These are phyloP conservation scores for Phylloscopus collybita DNA, from an alignment of 2,797 vertebrate species.

Conservation along the genomic window DNA sequence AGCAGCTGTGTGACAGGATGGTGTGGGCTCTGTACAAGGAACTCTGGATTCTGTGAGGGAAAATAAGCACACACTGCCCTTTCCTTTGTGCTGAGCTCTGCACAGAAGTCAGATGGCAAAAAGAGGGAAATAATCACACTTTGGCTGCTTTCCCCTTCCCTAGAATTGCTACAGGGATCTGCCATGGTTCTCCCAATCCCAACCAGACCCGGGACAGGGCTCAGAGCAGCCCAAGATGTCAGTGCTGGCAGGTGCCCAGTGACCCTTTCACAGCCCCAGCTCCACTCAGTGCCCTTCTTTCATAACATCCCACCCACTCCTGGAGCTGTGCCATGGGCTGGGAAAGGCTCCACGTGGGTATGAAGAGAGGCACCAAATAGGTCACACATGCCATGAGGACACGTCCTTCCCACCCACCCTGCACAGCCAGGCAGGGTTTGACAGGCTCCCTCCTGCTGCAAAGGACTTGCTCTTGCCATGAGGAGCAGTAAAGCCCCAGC, in stretches of 20 bases:
- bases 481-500: background rate
- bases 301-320: background rate
- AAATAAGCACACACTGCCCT: rapidly evolving
- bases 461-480: background rate
- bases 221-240: rapidly evolving
- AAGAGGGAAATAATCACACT: background rate
- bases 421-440: background rate
- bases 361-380: background rate
- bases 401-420: background rate
- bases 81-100: background rate
- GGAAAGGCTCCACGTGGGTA: background rate
- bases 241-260: background rate
- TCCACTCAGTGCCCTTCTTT: background rate
- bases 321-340: background rate
- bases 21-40: background rate
- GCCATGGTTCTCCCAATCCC: background rate
- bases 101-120: background rate
- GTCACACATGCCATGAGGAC: background rate
- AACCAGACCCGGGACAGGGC: background rate
- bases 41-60: background rate
- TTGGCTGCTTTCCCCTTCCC: background rate
- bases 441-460: background rate
- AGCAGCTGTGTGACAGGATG: rapidly evolving
- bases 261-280: background rate
- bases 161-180: background rate